Evolutionary conservation across 2,113 vertebrate species (phyloP).

Genomic region (Echinops telfairi): DNA sequence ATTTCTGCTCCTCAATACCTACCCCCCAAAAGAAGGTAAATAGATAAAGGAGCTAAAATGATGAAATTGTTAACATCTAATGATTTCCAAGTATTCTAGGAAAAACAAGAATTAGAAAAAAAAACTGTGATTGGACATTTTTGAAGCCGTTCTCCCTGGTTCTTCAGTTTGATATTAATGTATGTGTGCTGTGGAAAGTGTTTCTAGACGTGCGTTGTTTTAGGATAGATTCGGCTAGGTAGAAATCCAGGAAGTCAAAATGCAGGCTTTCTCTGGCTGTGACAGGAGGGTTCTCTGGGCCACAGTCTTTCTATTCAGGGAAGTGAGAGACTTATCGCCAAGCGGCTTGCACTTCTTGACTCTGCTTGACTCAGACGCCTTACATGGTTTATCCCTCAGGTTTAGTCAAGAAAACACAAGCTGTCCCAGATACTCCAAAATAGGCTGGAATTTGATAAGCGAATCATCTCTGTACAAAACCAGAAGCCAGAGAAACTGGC

Average conservation of each 20-base stretch:
- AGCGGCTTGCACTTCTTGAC: neutral
- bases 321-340: neutral
- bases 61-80: neutral
- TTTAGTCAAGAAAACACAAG: neutral
- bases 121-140: neutral
- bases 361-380: neutral
- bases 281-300: no score
- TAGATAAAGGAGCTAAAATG: no score
- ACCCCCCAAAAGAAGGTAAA: no score
- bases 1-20: no score
- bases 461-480: neutral
- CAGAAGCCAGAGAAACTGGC: neutral
- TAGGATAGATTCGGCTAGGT: neutral
- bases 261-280: no score
- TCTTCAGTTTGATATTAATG: neutral
- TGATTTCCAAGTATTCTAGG: constrained; percentile 15
- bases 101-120: constrained; percentile 13
- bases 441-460: neutral
- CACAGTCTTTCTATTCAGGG: neutral
- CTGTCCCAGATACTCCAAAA: neutral
- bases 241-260: no score
- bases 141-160: neutral
- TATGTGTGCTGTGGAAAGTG: neutral
- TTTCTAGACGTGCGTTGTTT: neutral
- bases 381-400: neutral